These are phyloP conservation scores for Haliclona indistincta DNA, from an alignment of 37 sponge, comb jelly and placozoan species.

Conservation along the genomic window DNA sequence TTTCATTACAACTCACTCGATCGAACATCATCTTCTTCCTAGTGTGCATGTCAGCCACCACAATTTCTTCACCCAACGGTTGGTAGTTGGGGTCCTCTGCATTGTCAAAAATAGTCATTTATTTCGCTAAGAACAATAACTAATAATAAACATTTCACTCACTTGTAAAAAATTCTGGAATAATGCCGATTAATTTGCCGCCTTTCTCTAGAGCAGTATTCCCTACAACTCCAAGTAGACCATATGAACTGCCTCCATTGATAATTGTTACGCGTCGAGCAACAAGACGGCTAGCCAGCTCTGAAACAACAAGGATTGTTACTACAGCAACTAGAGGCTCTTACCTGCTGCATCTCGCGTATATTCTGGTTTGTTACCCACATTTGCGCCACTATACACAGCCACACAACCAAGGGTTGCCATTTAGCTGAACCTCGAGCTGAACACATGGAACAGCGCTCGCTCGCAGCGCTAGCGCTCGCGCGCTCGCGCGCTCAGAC, in stretches of 20 bases:
- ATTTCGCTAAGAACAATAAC: not conserved
- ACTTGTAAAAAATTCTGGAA: conserved; percentile 62
- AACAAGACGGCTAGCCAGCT: conserved; percentile 41
- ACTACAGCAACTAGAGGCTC: not conserved
- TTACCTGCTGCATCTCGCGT: conserved; percentile 39
- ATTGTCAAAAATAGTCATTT: not conserved
- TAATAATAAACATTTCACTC: not conserved
- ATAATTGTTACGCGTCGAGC: conserved; percentile 23
- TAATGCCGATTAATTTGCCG: conserved; percentile 50
- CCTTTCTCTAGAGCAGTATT: conserved; percentile 28
- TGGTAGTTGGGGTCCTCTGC: conserved; percentile 23
- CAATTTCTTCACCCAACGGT: conserved; percentile 34
- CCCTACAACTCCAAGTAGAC: conserved; percentile 44
- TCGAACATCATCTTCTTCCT: conserved; percentile 72
- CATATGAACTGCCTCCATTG: conserved; percentile 59
- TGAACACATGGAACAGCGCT: no score
- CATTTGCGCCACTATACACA: conserved; percentile 38
- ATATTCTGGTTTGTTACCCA: conserved; percentile 11
- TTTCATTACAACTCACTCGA: conserved; percentile 7
- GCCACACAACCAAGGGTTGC: no score
- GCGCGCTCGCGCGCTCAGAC: no score
- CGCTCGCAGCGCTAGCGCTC: no score
- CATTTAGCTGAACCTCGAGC: no score
- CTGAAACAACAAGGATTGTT: no score
- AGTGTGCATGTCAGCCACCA: conserved; percentile 65